phyloP scores from a whole-genome alignment of 2,888 invertebrate genomes.

The Cheilosia grossa region DNA sequence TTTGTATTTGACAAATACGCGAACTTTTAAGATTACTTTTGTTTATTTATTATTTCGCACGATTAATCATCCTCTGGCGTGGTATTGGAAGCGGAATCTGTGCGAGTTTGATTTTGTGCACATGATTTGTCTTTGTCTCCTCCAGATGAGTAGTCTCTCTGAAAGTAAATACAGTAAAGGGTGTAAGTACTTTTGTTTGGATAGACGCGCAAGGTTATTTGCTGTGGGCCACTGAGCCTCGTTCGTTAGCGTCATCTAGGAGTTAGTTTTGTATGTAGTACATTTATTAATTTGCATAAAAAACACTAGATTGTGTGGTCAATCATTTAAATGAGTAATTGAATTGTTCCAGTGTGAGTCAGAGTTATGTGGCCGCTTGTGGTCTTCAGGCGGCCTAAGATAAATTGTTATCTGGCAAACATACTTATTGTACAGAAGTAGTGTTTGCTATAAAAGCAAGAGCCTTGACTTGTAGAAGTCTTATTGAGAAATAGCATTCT shows the following conservation, averaged over 20 bases:
- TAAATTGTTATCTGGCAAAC: conserved; percentile 14
- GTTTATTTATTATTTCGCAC: conserved; percentile 46
- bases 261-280: neutral
- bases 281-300: neutral
- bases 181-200: conserved; percentile 3
- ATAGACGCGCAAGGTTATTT: neutral
- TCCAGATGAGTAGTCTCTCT: neutral
- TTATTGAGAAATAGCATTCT: conserved; percentile 19
- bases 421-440: conserved; percentile 2
- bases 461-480: conserved; percentile 22
- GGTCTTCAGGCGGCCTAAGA: neutral
- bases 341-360: conserved; percentile 13
- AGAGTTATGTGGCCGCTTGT: neutral
- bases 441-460: conserved; percentile 10
- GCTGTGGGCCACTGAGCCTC: conserved; percentile 43
- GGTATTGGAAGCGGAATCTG: neutral
- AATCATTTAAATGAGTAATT: conserved; percentile 28
- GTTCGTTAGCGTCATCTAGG: neutral
- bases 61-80: conserved; percentile 42
- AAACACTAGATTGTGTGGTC: neutral
- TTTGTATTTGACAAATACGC: conserved; percentile 56
- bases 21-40: conserved; percentile 51
- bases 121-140: conserved; percentile 28
- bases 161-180: neutral
- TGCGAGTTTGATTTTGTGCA: neutral